Evolutionary conservation across 2,113 vertebrate species (phyloP).

Genomic region (Tetrax tetrax): DNA sequence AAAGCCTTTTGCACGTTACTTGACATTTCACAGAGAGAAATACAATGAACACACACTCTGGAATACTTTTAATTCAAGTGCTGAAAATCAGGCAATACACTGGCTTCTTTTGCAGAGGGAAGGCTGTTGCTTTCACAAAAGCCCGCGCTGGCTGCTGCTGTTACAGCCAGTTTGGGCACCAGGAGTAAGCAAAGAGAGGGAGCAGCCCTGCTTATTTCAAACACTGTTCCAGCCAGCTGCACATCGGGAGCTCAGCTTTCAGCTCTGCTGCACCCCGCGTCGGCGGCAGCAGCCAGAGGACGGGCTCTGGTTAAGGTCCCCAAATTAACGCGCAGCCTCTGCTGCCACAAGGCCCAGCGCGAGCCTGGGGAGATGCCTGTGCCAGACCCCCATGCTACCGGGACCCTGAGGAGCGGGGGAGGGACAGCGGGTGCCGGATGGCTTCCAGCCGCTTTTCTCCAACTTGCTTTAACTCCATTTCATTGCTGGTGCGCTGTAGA

Average conservation of each 20-base stretch:
- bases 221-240: background rate
- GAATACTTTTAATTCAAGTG: background rate
- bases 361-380: background rate
- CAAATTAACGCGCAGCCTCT: background rate
- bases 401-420: background rate
- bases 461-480: background rate
- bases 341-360: background rate
- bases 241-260: background rate
- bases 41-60: background rate
- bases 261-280: background rate
- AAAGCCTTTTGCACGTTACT: background rate
- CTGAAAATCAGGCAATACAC: background rate
- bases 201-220: background rate
- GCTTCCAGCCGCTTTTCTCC: background rate
- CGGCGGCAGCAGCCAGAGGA: background rate
- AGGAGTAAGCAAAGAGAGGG: background rate
- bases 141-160: background rate
- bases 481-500: background rate
- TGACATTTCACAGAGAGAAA: background rate
- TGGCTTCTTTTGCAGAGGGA: fast-evolving
- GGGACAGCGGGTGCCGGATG: fast-evolving
- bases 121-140: background rate
- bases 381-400: background rate
- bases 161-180: background rate
- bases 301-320: fast-evolving